These are phyloP conservation scores for Nilaparvata lugens DNA, from an alignment of 1,140 invertebrate genomes.

Conservation along the genomic window DNA sequence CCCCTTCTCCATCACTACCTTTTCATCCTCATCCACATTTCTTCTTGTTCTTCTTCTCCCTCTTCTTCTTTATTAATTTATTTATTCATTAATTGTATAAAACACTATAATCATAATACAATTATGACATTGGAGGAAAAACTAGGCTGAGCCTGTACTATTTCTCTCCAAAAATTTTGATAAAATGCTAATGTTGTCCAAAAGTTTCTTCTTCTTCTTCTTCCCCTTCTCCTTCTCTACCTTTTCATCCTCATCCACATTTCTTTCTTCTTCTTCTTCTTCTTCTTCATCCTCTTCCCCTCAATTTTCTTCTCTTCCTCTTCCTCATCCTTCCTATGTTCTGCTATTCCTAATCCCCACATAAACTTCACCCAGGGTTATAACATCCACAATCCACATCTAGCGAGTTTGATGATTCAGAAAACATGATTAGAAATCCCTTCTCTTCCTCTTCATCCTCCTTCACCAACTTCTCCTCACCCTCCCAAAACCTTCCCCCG, in stretches of 20 bases:
- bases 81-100: neutral
- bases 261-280: neutral
- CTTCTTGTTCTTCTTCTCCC: neutral
- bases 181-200: too few species aligned
- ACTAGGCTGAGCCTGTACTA: too few species aligned
- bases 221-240: neutral
- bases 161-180: too few species aligned
- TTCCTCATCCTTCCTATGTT: neutral
- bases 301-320: neutral
- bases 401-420: neutral
- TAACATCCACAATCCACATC: neutral
- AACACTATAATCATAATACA: too few species aligned
- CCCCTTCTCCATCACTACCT: conserved; percentile 2
- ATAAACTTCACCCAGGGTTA: too few species aligned
- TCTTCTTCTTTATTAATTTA: conserved; percentile 3
- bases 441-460: too few species aligned
- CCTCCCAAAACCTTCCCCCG: too few species aligned
- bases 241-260: neutral
- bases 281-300: neutral
- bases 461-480: too few species aligned
- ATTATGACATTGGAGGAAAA: too few species aligned
- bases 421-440: neutral
- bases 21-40: neutral
- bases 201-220: neutral
- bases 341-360: neutral